Percentiles rank a stretch among this genome's conserved stretches.
Conservation (phyloP, 2,797 vertebrate species). For the Anableps anableps region DNA sequence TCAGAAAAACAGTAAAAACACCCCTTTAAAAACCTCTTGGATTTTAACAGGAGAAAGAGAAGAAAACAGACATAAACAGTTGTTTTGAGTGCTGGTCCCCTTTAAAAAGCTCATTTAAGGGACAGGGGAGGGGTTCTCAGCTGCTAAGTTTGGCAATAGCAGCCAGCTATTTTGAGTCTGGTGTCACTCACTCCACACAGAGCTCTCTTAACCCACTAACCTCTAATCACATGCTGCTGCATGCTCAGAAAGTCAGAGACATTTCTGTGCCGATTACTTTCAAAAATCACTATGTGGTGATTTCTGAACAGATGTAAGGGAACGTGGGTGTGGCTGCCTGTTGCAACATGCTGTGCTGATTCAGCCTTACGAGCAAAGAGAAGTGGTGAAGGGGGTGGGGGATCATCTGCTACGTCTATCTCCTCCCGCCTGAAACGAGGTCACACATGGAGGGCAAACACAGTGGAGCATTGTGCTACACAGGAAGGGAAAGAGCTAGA, state of each 20-base stretch:
- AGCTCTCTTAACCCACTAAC: slow-evolving; percentile 19
- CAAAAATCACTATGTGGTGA: neutral
- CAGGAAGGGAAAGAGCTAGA: neutral
- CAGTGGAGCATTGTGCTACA: slow-evolving; percentile 28
- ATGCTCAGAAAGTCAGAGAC: neutral
- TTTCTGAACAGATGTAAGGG: neutral
- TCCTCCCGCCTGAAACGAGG: slow-evolving; percentile 21
- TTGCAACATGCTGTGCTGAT: slow-evolving; percentile 28
- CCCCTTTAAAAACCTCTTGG: neutral
- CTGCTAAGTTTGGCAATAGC: slow-evolving; percentile 48
- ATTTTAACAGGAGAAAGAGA: neutral
- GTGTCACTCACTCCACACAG: slow-evolving; percentile 10
- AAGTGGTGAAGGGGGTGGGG: neutral
- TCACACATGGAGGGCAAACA: slow-evolving; percentile 23
- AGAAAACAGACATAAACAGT: neutral
- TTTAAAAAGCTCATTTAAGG: neutral
- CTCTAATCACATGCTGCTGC: neutral
- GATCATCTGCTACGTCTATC: slow-evolving; percentile 36
- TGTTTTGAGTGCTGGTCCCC: slow-evolving; percentile 36
- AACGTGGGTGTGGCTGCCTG: slow-evolving; percentile 26
- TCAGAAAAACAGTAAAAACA: neutral
- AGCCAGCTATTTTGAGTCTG: slow-evolving; percentile 56
- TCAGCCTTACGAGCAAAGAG: neutral
- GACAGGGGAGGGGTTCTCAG: slow-evolving; percentile 9
- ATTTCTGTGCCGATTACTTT: neutral